Evolutionary conservation across 2,797 vertebrate species (phyloP), one percentile per base, ranked within the genome.

Genomic region (Neopelma chrysocephalum): DNA sequence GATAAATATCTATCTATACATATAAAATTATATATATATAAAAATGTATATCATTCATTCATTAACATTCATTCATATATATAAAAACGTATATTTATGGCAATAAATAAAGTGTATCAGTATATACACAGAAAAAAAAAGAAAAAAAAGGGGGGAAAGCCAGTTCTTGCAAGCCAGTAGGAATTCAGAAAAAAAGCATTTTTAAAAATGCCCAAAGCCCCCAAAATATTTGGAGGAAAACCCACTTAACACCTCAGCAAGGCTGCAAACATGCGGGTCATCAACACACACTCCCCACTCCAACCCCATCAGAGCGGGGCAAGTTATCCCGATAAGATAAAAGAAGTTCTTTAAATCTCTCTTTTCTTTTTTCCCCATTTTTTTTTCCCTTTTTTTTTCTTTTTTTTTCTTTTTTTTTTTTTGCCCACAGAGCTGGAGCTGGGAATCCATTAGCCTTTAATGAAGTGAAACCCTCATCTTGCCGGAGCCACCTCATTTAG

Each of bases 401-500:
- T 94, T 87, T 97, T 96, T 66, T 31, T 11, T 20, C 22, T 3
- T 4, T 1, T 2, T 4, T 94, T 42, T 9, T 11, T 31, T 79
- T 72, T 51, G 72, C 98, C 98, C 98, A 97, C 98, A 96, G 98
- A 98, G 98, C 98, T 95, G 95, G 97, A 98, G 98, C 98, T 98
- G 98, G 98, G 98, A 98, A 98, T 98, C 98, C 99, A 99, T 99
- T 99, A 99, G 99, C 98, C 99, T 99, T 99, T 99, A 99, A 99
- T 99, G 99, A 99, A 99, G 99, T 99, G 99, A 98, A 98, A 99
- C 99, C 98, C 99, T 98, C 99, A 99, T 99, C 98, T 99, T 98
- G 98, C 98, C 97, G 98, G 99, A 99, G 99, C 99, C 99, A 99
- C 99, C 99, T 99, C 99, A 99, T 99, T 99, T 99, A 99, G 99